phyloP scores from a whole-genome alignment of 2,888 invertebrate species.

The Linyphia triangularis region DNA sequence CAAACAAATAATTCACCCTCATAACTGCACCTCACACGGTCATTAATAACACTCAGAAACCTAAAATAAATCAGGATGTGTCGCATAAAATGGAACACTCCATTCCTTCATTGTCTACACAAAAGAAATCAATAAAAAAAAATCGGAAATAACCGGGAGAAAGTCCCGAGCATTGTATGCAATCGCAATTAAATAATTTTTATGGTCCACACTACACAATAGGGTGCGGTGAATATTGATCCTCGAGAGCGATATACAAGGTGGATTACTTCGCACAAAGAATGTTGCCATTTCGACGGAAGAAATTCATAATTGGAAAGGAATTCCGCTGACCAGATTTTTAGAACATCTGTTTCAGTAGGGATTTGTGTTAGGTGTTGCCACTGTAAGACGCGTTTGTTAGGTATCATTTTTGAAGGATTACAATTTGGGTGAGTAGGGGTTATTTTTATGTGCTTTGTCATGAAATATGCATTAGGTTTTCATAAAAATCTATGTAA shows the following conservation, averaged over 20 bases:
- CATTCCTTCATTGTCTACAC: neutral
- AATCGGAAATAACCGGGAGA: neutral
- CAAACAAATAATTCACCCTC: neutral
- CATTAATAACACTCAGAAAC: neutral
- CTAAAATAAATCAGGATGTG: conserved; percentile 32
- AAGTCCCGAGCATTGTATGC: conserved; percentile 34
- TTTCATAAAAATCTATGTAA: no score
- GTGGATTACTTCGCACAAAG: neutral
- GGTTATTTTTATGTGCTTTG: neutral
- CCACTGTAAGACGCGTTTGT: neutral
- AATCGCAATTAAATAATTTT: conserved; percentile 48
- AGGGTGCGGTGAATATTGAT: conserved; percentile 10
- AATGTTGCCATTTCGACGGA: neutral
- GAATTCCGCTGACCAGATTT: no score
- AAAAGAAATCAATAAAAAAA: conserved; percentile 1
- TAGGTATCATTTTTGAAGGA: neutral
- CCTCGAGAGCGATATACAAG: conserved; percentile 19
- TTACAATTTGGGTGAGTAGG: neutral
- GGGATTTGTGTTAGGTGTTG: neutral
- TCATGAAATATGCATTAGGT: no score
- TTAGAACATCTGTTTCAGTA: neutral
- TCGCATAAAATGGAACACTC: neutral
- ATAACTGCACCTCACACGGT: neutral
- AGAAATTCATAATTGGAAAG: conserved; percentile 26
- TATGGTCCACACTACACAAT: conserved; percentile 20